phyloP scores from a whole-genome alignment of 2,113 vertebrate species.

The Saccopteryx leptura region DNA sequence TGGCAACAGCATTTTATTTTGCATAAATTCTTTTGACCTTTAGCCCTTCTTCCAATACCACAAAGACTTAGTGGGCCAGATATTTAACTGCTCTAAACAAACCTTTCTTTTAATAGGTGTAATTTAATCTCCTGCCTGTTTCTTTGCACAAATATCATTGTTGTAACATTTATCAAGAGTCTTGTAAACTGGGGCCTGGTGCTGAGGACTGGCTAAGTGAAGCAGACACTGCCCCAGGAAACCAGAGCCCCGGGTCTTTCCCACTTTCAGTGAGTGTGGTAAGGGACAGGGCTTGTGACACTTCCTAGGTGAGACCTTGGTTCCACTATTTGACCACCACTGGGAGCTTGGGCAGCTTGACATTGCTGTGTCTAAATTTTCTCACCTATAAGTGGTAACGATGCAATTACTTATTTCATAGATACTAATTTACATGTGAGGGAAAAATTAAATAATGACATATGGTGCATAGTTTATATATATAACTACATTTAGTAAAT shows the following conservation, averaged over 20 bases:
- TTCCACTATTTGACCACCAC: background rate
- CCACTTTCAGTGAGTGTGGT: background rate
- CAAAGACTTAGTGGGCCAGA: background rate
- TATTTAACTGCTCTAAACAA: background rate
- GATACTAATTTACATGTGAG: background rate
- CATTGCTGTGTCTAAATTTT: background rate
- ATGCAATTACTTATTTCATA: background rate
- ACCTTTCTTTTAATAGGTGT: slow-evolving; percentile 21
- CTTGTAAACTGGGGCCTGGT: background rate
- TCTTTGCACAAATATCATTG: background rate
- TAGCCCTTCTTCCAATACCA: background rate
- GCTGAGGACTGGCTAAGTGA: background rate
- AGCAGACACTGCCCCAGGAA: background rate
- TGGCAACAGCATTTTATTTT: background rate
- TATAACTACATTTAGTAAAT: background rate
- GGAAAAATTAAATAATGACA: background rate
- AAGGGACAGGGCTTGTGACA: background rate
- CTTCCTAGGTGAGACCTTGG: background rate
- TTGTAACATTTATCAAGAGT: slow-evolving; percentile 32
- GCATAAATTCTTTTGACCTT: slow-evolving; percentile 13
- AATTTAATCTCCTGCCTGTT: slow-evolving; percentile 53
- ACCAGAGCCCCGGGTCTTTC: background rate
- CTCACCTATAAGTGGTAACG: background rate
- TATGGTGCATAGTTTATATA: background rate
- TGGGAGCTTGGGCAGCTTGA: background rate